Base-by-base conservation (phyloP, 2,113 vertebrate genomes). In the Corythaixoides concolor region DNA sequence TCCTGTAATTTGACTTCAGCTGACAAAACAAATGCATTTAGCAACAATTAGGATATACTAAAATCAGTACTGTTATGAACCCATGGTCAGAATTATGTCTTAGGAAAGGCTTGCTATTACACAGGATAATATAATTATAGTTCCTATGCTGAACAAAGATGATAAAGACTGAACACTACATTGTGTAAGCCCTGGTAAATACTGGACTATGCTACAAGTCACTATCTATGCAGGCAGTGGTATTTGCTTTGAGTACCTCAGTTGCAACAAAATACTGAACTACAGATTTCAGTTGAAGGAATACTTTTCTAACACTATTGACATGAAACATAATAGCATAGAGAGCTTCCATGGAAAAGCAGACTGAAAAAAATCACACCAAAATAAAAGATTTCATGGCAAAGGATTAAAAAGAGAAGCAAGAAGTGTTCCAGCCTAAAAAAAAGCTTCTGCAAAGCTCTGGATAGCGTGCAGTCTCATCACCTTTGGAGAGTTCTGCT, bases 201-300 rank as follows among this genome's bases (percentile, higher is more conserved):
- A 58, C 24, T 49, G 41, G 35, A 49, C 59, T 76, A 45, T 39
- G 35, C 43, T 56, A 33, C 50, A 56, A 85, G 33, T 24, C 32
- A 41, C 74, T 64, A 5, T 28, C 81, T 63, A 32, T 0, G 0
- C 45, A 69, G 55, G 49, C 19, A 15, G 49, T 41, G 4, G 0
- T 32, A 55, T 49, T 66, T 91, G 21, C 13, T 90, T 66, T 23
- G 17, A 83, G 24, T n/a, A 62, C 15, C 30, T 66, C 75, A 18
- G 27, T 7, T 64, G 35, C 43, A 80, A 64, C 1, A 91, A 41
- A 84, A 56, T 50, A 67, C 10, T 43, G 30, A 92, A 53, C 32
- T 49, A 37, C 52, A 69, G 55, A 22, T 78, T 82, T 55, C 28
- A 66, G 43, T 6, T 74, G 55, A 74, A 89, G 30, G n/a, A 15